These are phyloP conservation scores for Hanleya hanleyi DNA, from an alignment of 2,888 invertebrate genomes.

Conservation along the genomic window DNA sequence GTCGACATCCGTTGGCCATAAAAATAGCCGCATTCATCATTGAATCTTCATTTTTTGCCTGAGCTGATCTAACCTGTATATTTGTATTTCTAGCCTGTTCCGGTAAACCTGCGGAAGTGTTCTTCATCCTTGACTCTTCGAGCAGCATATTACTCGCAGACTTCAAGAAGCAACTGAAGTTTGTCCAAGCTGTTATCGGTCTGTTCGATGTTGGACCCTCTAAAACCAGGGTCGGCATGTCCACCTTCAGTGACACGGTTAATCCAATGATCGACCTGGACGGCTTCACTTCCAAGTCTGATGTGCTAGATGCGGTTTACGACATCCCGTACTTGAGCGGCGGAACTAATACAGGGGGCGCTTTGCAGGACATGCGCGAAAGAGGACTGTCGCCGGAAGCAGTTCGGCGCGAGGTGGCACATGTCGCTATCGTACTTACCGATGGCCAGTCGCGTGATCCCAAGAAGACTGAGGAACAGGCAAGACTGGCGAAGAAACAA, in stretches of 20 bases:
- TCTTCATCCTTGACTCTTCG: conserved; percentile 58
- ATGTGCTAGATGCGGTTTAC: conserved; percentile 33
- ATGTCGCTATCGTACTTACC: conserved; percentile 61
- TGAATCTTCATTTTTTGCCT: no score
- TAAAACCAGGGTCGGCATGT: conserved; percentile 55
- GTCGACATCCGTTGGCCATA: no score
- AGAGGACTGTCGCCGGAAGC: conserved; percentile 23
- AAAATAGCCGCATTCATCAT: no score
- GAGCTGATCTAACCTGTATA: no score
- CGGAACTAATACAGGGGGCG: conserved; percentile 40
- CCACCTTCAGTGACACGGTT: conserved; percentile 55
- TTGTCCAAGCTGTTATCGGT: conserved; percentile 53
- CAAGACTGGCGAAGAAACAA: conserved; percentile 46
- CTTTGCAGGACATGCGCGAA: conserved; percentile 46
- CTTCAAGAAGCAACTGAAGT: conserved; percentile 53
- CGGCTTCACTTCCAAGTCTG: conserved; percentile 32
- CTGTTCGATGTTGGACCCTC: conserved; percentile 50
- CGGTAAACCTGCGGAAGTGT: conserved; percentile 54
- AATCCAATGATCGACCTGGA: conserved; percentile 42
- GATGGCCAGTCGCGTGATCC: conserved; percentile 59
- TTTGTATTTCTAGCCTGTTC: conserved; percentile 45
- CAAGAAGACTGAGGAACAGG: conserved; percentile 45
- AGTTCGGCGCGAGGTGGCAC: conserved; percentile 44
- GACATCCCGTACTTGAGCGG: conserved; percentile 36
- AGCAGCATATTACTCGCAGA: conserved; percentile 62